Percentiles rank a stretch among this genome's conserved stretches.
Conservation (phyloP, 2,113 vertebrate species). For the Ceratotherium simum region DNA sequence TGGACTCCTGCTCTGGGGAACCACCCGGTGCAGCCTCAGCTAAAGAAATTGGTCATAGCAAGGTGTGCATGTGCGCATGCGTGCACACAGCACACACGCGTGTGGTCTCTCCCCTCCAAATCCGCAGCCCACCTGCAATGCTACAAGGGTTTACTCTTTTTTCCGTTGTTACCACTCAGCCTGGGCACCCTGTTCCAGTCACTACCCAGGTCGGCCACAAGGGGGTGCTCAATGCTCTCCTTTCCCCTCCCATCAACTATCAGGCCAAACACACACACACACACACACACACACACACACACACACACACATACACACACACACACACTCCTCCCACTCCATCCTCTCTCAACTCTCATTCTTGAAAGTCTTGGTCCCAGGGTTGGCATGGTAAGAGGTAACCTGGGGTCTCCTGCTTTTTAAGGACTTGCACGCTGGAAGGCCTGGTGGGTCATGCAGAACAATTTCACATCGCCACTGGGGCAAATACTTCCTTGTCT, state of each 20-base stretch:
- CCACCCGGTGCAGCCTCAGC: not conserved
- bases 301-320: not conserved
- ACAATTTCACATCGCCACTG: not conserved
- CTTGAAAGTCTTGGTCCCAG: not conserved
- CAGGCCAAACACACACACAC: not conserved
- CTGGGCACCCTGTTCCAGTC: not conserved
- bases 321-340: not conserved
- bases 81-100: too few relatives aligned
- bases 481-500: not conserved
- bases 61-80: not conserved
- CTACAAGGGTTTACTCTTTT: not conserved
- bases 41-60: not conserved
- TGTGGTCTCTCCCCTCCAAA: not conserved
- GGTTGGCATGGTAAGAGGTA: not conserved
- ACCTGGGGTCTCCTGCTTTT: not conserved
- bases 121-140: not conserved
- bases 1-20: not conserved
- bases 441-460: not conserved
- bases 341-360: not conserved
- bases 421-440: not conserved
- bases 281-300: not conserved
- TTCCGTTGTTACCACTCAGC: not conserved
- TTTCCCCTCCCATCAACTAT: not conserved
- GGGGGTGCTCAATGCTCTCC: not conserved
- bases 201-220: not conserved